Evolutionary conservation across 2,888 invertebrate species (phyloP).

Genomic region (Scotopteryx bipunctaria): DNA sequence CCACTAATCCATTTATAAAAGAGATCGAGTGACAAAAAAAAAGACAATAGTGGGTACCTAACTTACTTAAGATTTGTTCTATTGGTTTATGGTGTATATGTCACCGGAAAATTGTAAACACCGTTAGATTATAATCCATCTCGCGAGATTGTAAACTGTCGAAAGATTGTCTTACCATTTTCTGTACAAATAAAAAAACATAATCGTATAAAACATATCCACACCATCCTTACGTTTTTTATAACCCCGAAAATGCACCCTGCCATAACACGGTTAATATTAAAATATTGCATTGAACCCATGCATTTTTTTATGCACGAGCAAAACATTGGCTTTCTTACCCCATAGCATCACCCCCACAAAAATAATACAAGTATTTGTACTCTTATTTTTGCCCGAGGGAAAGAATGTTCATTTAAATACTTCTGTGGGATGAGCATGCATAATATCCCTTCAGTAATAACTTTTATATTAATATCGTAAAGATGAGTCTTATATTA

Average conservation of each 20-base stretch:
- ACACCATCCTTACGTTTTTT: constrained; percentile 51
- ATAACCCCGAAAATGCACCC: constrained; percentile 59
- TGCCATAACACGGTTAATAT: constrained; percentile 80
- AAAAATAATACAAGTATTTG: constrained; percentile 79
- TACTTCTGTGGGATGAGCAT: constrained; percentile 51
- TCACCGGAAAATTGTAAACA: no score
- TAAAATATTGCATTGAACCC: constrained; percentile 80
- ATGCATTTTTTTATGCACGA: constrained; percentile 74
- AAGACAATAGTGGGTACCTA: no score
- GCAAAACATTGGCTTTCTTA: constrained; percentile 77
- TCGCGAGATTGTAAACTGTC: no score
- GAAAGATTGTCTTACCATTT: no score
- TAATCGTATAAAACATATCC: constrained; percentile 37
- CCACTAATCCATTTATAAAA: no score
- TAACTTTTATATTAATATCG: constrained; percentile 4
- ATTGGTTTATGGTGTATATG: no score
- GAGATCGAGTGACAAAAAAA: no score
- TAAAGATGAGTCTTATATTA: background rate
- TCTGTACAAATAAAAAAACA: background rate
- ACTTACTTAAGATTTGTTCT: no score
- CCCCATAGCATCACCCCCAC: constrained; percentile 67
- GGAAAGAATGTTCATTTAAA: constrained; percentile 65
- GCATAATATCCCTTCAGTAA: constrained; percentile 11
- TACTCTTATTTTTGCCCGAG: constrained; percentile 67
- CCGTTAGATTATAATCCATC: no score